A percentile compares a stretch with the other conserved stretches of the same genome.
phyloP scores from a whole-genome alignment of 1,140 invertebrate species.

The Doryteuthis pealeii region DNA sequence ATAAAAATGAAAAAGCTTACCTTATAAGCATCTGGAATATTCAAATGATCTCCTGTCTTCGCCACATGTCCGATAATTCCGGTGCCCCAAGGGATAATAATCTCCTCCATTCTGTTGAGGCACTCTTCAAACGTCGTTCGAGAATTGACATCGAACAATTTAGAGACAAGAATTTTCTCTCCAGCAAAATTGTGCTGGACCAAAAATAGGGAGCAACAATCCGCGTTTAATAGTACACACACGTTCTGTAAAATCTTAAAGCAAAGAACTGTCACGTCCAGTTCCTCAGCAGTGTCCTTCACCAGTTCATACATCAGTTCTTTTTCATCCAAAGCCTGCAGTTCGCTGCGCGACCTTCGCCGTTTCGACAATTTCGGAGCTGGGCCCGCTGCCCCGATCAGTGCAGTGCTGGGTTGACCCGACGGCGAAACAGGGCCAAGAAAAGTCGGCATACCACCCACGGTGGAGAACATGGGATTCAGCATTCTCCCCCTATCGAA shows the following conservation, averaged over 20 bases:
- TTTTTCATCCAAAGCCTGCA: slow-evolving; percentile 86
- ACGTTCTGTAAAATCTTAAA: slow-evolving; percentile 97
- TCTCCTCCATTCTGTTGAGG: slow-evolving; percentile 88
- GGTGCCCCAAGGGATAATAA: slow-evolving; percentile 77
- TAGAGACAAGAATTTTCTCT: slow-evolving; percentile 77
- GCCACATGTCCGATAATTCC: slow-evolving; percentile 94
- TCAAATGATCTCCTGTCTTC: slow-evolving; percentile 86
- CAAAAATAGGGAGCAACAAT: slow-evolving; percentile 89
- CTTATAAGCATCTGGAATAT: slow-evolving; percentile 95
- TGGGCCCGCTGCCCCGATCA: neutral
- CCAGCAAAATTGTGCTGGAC: slow-evolving; percentile 70
- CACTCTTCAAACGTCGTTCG: slow-evolving; percentile 74
- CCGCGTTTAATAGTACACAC: slow-evolving; percentile 85
- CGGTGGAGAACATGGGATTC: slow-evolving; percentile 84
- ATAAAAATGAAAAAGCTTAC: slow-evolving; percentile 69
- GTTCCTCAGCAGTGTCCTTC: slow-evolving; percentile 94
- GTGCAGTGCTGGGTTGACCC: slow-evolving; percentile 20
- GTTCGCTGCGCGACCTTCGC: slow-evolving; percentile 69
- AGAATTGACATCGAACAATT: slow-evolving; percentile 82
- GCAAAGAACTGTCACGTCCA: slow-evolving; percentile 88
- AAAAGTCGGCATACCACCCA: slow-evolving; percentile 89
- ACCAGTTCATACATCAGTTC: slow-evolving; percentile 95
- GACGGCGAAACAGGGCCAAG: slow-evolving; percentile 61
- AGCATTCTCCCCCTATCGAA: slow-evolving; percentile 87
- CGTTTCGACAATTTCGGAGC: neutral